Conservation (phyloP, 2,888 invertebrate genomes). For the Phoronis australis region DNA sequence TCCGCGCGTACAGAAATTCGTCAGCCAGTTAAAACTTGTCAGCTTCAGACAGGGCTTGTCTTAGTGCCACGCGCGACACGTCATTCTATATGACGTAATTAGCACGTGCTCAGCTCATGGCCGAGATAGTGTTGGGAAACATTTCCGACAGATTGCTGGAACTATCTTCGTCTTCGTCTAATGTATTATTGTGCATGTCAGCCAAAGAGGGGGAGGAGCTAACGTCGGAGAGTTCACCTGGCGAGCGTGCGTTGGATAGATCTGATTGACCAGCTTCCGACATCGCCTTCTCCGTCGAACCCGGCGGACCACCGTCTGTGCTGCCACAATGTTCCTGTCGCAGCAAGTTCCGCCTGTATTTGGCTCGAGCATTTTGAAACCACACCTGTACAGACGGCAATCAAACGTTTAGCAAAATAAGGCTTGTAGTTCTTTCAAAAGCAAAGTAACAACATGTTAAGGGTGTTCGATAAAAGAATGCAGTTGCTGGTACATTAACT, state of each 20-base stretch:
- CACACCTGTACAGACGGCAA: constrained; percentile 70
- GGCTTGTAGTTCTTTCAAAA: neutral
- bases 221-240: constrained; percentile 40
- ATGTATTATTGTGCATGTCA: constrained; percentile 36
- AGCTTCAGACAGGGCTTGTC: too few relatives aligned
- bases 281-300: too few relatives aligned
- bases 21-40: too few relatives aligned
- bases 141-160: too few relatives aligned
- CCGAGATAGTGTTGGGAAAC: too few relatives aligned
- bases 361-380: constrained; percentile 99
- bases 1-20: too few relatives aligned
- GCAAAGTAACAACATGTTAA: neutral
- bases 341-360: constrained; percentile 86
- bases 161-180: too few relatives aligned
- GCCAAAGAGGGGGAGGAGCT: constrained; percentile 38
- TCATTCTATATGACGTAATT: too few relatives aligned
- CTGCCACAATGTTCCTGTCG: constrained; percentile 25
- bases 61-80: too few relatives aligned
- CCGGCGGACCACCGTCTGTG: constrained; percentile 6
- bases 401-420: neutral
- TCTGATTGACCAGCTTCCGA: constrained; percentile 12
- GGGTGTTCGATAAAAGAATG: neutral
- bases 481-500: too few relatives aligned
- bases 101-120: too few relatives aligned
- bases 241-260: constrained; percentile 34